phyloP scores from a whole-genome alignment of 2,113 vertebrate species.

The Mirza zaza region DNA sequence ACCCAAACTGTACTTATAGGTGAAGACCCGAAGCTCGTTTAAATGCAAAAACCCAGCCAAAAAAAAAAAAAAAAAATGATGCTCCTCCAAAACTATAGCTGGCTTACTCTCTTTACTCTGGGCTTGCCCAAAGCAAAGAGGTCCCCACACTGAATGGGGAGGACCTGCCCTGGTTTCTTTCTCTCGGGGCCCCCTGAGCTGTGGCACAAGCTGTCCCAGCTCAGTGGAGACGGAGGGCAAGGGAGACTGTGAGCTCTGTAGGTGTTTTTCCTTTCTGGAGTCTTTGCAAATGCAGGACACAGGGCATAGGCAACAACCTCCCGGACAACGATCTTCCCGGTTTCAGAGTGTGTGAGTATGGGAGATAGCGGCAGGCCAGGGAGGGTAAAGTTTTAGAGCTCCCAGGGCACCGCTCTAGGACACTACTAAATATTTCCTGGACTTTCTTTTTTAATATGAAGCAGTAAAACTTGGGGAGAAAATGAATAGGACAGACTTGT shows the following conservation, averaged over 20 bases:
- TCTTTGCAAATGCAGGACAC: not conserved
- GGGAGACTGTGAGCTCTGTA: not conserved
- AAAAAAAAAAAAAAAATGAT: not conserved
- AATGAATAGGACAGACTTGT: not conserved
- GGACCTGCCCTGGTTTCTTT: not conserved
- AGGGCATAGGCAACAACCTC: accelerated
- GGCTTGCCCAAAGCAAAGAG: not conserved
- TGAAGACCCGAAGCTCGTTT: not conserved
- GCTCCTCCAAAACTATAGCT: not conserved
- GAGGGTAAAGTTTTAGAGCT: not conserved
- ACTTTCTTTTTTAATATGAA: conserved; percentile 37
- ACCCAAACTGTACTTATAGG: not conserved
- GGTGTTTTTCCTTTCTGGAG: not conserved
- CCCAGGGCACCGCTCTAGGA: not conserved
- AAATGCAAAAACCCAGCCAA: not conserved
- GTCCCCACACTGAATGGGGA: not conserved
- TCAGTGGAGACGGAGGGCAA: too few relatives aligned
- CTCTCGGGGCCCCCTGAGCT: not conserved
- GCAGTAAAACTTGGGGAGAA: conserved; percentile 27
- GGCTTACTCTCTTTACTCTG: not conserved
- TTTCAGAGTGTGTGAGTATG: not conserved
- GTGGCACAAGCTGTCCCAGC: not conserved
- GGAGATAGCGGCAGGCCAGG: not conserved
- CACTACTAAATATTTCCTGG: conserved; percentile 21
- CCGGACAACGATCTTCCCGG: not conserved